phyloP scores from a whole-genome alignment of 2,113 vertebrate species.

The Emberiza fucata region DNA sequence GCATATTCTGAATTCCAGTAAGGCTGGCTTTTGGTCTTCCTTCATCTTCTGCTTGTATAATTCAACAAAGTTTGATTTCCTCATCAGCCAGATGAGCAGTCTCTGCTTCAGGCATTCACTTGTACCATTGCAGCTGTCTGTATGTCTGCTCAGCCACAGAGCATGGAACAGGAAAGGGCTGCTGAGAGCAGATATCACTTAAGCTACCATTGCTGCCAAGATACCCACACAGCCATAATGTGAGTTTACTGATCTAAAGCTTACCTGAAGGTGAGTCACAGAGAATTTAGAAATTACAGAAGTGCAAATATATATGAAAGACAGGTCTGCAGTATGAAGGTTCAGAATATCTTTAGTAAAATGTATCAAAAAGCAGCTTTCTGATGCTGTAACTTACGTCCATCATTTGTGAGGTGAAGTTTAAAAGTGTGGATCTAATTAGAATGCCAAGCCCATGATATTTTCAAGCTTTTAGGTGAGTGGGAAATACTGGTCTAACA shows the following conservation, averaged over 20 bases:
- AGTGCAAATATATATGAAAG: neutral
- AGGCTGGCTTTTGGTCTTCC: neutral
- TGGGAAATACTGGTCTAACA: neutral
- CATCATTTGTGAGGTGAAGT: neutral
- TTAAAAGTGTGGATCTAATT: neutral
- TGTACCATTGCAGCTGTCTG: neutral
- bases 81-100: neutral
- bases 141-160: neutral
- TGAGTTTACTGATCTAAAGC: neutral
- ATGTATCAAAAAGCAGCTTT: neutral
- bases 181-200: neutral
- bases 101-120: neutral
- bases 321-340: neutral
- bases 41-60: slow-evolving; percentile 18
- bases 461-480: neutral
- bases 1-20: neutral
- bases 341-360: neutral
- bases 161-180: accelerated
- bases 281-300: neutral
- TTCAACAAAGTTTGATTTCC: neutral
- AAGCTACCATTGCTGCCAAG: neutral
- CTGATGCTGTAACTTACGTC: neutral
- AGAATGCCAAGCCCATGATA: neutral
- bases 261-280: neutral
- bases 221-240: neutral